phyloP scores from a whole-genome alignment of 1,140 invertebrate genomes.

The Ostrea edulis region DNA sequence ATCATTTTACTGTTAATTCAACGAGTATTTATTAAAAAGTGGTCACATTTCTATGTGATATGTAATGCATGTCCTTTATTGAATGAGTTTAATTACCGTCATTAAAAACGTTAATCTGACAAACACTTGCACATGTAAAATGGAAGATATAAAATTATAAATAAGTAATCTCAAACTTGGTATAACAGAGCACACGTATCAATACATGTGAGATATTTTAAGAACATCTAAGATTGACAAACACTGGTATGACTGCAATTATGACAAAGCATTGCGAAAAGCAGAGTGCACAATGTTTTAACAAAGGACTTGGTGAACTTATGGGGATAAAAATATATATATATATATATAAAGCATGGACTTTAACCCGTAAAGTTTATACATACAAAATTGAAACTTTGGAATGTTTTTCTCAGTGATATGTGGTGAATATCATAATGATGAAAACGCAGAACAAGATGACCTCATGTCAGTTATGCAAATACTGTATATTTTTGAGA shows the following conservation, averaged over 20 bases:
- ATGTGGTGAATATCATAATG: no score
- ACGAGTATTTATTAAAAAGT: no score
- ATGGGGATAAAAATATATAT: neutral
- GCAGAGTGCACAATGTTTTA: neutral
- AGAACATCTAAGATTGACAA: constrained; percentile 6
- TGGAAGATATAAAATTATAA: neutral
- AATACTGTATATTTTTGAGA: no score
- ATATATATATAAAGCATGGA: neutral
- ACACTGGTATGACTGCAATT: neutral
- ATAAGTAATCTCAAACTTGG: constrained; percentile 13
- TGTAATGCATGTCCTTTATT: neutral
- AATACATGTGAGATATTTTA: neutral
- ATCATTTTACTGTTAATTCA: no score
- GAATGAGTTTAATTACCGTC: neutral
- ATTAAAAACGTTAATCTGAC: neutral
- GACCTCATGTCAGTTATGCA: no score
- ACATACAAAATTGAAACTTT: neutral
- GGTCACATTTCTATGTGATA: neutral
- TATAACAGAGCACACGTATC: neutral
- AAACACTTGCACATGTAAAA: neutral
- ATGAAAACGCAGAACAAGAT: no score
- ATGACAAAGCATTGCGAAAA: neutral
- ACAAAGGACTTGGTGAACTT: neutral
- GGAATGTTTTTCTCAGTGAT: no score
- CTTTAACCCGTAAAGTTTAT: constrained; percentile 6